Conservation (phyloP, 37 sponge, comb jelly and placozoan species). For the Axinella damicornis region DNA sequence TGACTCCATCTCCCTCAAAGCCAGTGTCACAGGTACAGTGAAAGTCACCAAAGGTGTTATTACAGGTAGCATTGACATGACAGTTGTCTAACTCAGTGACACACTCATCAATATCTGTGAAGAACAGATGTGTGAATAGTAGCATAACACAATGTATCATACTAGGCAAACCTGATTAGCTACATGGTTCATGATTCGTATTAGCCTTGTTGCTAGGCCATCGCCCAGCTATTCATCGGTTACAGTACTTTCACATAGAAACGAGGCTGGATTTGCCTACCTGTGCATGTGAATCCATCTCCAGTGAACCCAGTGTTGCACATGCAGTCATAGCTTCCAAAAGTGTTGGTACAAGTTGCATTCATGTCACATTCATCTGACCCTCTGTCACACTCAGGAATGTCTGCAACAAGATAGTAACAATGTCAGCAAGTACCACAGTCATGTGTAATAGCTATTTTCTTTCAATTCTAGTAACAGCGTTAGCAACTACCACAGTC, state of each 20-base stretch:
- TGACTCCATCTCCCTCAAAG: constrained; percentile 1
- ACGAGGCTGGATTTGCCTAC: no score
- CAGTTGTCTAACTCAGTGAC: neutral
- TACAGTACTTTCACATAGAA: no score
- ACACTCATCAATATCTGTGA: constrained; percentile 5
- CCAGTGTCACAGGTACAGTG: neutral
- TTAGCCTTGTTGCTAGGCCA: no score
- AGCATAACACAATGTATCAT: no score
- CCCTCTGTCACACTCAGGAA: constrained; percentile 58
- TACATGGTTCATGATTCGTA: no score
- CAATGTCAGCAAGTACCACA: no score
- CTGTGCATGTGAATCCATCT: constrained; percentile 13
- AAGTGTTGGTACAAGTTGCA: constrained; percentile 23
- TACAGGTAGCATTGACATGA: neutral
- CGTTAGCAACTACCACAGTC: no score
- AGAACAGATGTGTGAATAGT: no score
- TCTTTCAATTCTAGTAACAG: no score
- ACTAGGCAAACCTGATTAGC: no score
- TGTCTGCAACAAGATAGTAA: constrained; percentile 32
- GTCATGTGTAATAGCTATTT: no score
- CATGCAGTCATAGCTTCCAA: constrained; percentile 16
- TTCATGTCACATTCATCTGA: constrained; percentile 17
- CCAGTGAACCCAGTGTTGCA: constrained; percentile 30
- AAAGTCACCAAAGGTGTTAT: neutral
- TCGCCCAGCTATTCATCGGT: no score